Conservation (phyloP, 2,113 vertebrate genomes). For the Neotoma lepida region DNA sequence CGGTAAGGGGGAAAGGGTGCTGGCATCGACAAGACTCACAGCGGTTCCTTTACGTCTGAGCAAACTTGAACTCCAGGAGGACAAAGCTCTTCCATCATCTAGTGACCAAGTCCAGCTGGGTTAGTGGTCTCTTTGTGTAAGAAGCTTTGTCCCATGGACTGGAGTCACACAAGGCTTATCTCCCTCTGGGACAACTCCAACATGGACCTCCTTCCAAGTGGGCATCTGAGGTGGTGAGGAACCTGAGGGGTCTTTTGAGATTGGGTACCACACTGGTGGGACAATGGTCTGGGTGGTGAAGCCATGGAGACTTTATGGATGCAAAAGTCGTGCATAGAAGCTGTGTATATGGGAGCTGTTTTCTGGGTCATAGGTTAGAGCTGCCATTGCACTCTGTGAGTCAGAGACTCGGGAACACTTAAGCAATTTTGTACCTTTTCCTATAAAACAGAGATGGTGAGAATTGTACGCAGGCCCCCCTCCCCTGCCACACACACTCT, state of each 20-base stretch:
- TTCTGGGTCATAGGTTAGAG: background rate
- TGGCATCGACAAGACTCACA: fast-evolving
- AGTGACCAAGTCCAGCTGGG: background rate
- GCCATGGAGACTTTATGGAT: background rate
- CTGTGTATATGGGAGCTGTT: background rate
- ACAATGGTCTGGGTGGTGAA: fast-evolving
- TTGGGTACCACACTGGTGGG: background rate
- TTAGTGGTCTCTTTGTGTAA: background rate
- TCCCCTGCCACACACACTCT: too few relatives aligned
- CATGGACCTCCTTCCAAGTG: background rate
- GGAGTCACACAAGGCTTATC: background rate
- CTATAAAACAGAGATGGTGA: background rate
- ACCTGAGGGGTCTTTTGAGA: fast-evolving
- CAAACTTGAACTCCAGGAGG: background rate
- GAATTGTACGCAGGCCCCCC: background rate
- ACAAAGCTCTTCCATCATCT: background rate
- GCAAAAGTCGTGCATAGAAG: too few relatives aligned
- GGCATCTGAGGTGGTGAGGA: background rate
- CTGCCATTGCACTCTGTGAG: background rate
- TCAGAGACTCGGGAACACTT: background rate
- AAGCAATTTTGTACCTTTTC: background rate
- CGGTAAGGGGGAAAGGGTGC: background rate
- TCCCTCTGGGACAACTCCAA: background rate
- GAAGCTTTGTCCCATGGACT: too few relatives aligned
- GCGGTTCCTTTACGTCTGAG: background rate